Base-by-base conservation (phyloP, 1,140 invertebrate genomes). In the Plodia interpunctella region DNA sequence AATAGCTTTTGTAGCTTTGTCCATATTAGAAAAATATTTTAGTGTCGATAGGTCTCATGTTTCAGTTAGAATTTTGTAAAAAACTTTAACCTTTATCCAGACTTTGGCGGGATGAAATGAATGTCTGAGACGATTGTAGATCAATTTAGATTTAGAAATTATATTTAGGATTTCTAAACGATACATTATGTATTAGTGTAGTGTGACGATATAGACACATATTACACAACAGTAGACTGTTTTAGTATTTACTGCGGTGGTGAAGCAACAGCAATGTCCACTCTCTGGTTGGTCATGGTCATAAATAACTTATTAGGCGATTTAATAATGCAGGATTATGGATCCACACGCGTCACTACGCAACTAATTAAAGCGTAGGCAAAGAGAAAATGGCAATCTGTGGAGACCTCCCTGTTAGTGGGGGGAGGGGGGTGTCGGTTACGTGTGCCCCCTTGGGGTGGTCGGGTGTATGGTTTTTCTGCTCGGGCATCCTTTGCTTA, bases 321-420 rank as follows among this genome's bases (percentile, higher is more conserved):
- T 84, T 79, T 81, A 85, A 86, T 84, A 86, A 77, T 72, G 65
- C 59, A 62, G 77, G 80, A 87, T 88, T 88, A 88, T 84, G 78
- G 81, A 82, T 85, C 70, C 74, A 86, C 78, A 86, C 79, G 85
- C 83, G 82, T 87, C 83, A 87, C 84, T 87, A 89, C 86, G 83
- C 83, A 89, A 89, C 86, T 89, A 89, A 89, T 89, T 89, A 89
- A 89, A 89, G 84, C 86, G 82, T 89, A 89, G 86, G 84, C 84
- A 89, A 87, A 89, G 86, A 89, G 86, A 89, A 89, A 89, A 89
- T 87, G 86, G 84, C 91, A 92, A 91, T 91, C 84, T 92, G 91
- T 83, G 91, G 91, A 91, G 91, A 88, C 87, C 77, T 90, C 90
- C 69, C 74, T 69, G 80, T 83, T 90, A 88, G 89, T 91, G 86